These are phyloP conservation scores for Trematomus bernacchii DNA, from an alignment of 2,797 vertebrate genomes.

Conservation along the genomic window DNA sequence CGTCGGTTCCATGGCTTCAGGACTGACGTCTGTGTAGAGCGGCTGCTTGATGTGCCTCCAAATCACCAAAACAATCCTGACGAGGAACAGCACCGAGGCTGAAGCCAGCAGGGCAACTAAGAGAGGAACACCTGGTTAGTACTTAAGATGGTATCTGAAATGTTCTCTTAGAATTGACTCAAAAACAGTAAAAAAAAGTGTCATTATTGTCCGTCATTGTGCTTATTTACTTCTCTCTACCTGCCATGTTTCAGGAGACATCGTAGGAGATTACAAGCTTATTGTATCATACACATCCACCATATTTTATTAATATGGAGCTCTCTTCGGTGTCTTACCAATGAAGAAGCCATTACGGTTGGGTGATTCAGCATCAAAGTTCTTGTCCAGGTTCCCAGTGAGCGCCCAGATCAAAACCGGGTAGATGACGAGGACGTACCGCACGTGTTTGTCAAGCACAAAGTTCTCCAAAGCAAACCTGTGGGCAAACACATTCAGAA, in stretches of 20 bases:
- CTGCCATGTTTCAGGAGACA: too few species aligned
- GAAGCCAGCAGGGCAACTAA: conserved; percentile 74
- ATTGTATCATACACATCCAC: not conserved
- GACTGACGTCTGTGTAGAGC: conserved; percentile 58
- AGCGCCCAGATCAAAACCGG: conserved; percentile 86
- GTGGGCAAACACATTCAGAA: not conserved
- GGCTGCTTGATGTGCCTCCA: conserved; percentile 81
- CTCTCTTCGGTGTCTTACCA: conserved; percentile 72
- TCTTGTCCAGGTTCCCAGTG: conserved; percentile 81
- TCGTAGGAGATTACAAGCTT: not conserved
- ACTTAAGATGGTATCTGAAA: not conserved
- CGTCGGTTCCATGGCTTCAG: conserved; percentile 57
- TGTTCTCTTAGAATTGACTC: not conserved
- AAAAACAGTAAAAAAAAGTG: not conserved
- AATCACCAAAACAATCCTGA: conserved; percentile 73
- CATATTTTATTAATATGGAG: not conserved
- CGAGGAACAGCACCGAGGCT: conserved; percentile 65
- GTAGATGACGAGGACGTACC: conserved; percentile 87
- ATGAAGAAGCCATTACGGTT: conserved; percentile 79
- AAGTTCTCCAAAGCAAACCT: conserved; percentile 89
- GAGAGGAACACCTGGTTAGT: conserved; percentile 9
- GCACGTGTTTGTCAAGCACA: conserved; percentile 84
- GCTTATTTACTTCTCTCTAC: not conserved
- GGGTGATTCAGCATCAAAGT: conserved; percentile 66
- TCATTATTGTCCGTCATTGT: not conserved